phyloP scores from a whole-genome alignment of 2,888 invertebrate genomes.

The Frankliniella intonsa region DNA sequence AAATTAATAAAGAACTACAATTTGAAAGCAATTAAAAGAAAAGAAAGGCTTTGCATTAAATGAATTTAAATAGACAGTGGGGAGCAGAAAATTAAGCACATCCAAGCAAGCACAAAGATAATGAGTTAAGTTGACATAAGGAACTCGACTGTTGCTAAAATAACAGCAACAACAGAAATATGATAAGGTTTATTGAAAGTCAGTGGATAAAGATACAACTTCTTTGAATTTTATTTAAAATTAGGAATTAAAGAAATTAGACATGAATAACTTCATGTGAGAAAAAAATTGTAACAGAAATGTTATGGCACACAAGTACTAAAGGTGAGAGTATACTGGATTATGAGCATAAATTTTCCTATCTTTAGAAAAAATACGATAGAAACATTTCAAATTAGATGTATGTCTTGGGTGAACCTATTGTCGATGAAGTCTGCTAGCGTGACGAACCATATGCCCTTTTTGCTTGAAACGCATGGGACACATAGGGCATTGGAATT shows the following conservation, averaged over 20 bases:
- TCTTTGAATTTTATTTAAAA: background rate
- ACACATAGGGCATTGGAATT: constrained; percentile 44
- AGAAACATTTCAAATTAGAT: background rate
- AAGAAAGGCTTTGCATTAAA: too few relatives aligned
- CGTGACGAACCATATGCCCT: constrained; percentile 39
- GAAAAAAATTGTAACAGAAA: background rate
- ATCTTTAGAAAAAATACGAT: background rate
- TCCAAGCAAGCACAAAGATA: too few relatives aligned
- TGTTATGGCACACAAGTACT: background rate
- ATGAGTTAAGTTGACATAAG: too few relatives aligned
- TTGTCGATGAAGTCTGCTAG: background rate
- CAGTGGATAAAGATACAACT: too few relatives aligned
- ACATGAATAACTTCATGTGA: background rate
- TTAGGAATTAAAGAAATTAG: background rate
- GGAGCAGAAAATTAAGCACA: too few relatives aligned
- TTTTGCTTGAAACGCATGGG: constrained; percentile 42
- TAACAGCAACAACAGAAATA: too few relatives aligned
- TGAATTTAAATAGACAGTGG: too few relatives aligned
- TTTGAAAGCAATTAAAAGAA: too few relatives aligned
- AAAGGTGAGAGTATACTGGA: background rate
- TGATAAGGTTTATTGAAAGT: too few relatives aligned
- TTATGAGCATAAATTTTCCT: background rate
- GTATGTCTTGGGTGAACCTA: background rate
- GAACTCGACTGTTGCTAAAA: too few relatives aligned
- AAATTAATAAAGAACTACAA: too few relatives aligned